Percentiles rank a stretch among this genome's conserved stretches.
Evolutionary conservation across 2,113 vertebrate species (phyloP).

Genomic region (Dicerorhinus sumatrensis): DNA sequence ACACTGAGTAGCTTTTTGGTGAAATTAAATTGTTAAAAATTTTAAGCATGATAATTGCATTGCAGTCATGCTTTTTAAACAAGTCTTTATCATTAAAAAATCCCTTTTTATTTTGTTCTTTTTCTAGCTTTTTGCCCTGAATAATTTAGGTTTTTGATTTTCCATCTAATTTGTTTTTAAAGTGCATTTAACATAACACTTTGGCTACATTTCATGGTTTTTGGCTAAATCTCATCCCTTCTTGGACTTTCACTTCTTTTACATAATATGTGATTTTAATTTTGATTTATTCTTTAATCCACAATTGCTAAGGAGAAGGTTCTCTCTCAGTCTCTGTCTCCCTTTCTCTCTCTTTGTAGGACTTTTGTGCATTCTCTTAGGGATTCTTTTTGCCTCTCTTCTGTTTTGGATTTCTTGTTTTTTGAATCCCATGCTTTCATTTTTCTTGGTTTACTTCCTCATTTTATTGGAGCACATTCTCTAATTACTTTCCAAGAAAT

Average conservation of each 20-base stretch:
- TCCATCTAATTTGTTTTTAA: background rate
- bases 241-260: background rate
- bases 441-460: background rate
- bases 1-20: background rate
- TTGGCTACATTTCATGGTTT: background rate
- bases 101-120: background rate
- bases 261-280: background rate
- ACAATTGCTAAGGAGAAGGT: background rate
- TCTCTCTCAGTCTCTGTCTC: background rate
- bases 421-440: background rate
- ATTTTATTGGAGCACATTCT: background rate
- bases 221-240: background rate
- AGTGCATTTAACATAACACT: background rate
- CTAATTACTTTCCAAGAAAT: background rate
- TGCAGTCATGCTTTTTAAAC: slow-evolving; percentile 16
- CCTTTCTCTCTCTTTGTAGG: background rate
- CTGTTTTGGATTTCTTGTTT: background rate
- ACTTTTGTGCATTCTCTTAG: background rate
- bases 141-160: background rate
- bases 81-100: background rate
- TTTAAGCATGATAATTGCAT: background rate
- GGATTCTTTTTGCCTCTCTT: background rate
- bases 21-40: background rate
- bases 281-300: background rate
- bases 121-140: background rate